These are phyloP conservation scores for Acanthosepion pharaonis DNA, from an alignment of 2,888 invertebrate species.

Conservation along the genomic window DNA sequence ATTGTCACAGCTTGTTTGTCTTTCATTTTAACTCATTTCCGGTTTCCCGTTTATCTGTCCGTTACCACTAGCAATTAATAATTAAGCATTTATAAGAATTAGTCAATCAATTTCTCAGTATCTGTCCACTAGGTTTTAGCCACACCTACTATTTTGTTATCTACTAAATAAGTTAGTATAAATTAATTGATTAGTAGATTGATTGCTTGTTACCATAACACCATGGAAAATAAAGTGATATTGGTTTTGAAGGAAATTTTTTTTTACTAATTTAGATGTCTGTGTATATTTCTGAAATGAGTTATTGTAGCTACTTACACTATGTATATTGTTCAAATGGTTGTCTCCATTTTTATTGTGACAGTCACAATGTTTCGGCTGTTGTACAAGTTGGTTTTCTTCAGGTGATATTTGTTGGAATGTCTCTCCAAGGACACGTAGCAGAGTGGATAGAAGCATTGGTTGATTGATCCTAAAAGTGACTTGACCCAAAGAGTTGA, in stretches of 20 bases:
- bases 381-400: too few species aligned
- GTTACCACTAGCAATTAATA: neutral
- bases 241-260: neutral
- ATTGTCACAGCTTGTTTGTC: neutral
- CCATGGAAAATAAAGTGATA: neutral
- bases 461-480: too few species aligned
- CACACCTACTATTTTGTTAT: neutral
- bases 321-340: too few species aligned
- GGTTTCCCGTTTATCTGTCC: neutral
- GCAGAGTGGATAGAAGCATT: too few species aligned
- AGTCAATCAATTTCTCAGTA: neutral
- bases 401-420: too few species aligned
- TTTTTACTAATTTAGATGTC: neutral
- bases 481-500: too few species aligned
- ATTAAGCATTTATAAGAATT: neutral
- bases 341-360: too few species aligned
- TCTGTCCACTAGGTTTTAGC: neutral
- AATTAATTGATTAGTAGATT: neutral
- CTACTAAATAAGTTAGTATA: neutral
- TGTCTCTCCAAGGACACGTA: too few species aligned
- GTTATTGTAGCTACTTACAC: too few species aligned
- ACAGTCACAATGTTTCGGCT: too few species aligned
- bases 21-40: neutral
- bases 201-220: neutral
- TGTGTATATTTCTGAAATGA: too few species aligned